Evolutionary conservation across 2,797 vertebrate genomes (phyloP).

Genomic region (Chelon labrosus): DNA sequence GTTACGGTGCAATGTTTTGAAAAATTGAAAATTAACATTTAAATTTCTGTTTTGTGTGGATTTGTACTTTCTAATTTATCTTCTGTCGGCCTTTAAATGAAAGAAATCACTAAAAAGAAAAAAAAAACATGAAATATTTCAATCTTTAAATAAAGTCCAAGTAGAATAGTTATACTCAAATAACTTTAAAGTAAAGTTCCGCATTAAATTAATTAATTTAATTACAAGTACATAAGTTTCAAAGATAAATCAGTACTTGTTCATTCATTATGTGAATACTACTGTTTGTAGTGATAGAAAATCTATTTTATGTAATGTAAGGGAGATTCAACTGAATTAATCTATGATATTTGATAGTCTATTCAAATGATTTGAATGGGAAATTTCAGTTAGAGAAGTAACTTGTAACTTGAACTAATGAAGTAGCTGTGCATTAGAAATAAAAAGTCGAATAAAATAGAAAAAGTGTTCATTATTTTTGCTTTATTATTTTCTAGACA

Average conservation of each 20-base stretch:
- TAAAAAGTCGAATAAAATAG: neutral
- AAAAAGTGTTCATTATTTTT: too few relatives aligned
- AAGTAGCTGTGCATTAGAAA: neutral
- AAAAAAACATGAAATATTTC: too few relatives aligned
- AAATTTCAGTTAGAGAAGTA: neutral
- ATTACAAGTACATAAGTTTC: neutral
- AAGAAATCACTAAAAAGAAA: too few relatives aligned
- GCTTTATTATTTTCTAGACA: neutral
- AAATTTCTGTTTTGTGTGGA: neutral
- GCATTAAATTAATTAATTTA: neutral
- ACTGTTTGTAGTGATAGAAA: too few relatives aligned
- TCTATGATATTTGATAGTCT: neutral
- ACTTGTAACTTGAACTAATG: neutral
- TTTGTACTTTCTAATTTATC: neutral
- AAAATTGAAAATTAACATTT: constrained; percentile 3
- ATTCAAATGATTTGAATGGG: neutral
- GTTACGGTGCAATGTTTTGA: constrained; percentile 24
- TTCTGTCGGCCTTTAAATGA: too few relatives aligned
- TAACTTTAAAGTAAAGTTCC: neutral
- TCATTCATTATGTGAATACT: neutral
- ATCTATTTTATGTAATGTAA: too few relatives aligned
- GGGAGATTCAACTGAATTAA: neutral
- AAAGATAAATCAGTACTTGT: neutral
- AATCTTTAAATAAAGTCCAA: too few relatives aligned
- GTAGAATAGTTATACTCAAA: neutral